Evolutionary conservation across 2,888 invertebrate genomes (phyloP).

Genomic region (Hirtodrosophila histrioides): DNA sequence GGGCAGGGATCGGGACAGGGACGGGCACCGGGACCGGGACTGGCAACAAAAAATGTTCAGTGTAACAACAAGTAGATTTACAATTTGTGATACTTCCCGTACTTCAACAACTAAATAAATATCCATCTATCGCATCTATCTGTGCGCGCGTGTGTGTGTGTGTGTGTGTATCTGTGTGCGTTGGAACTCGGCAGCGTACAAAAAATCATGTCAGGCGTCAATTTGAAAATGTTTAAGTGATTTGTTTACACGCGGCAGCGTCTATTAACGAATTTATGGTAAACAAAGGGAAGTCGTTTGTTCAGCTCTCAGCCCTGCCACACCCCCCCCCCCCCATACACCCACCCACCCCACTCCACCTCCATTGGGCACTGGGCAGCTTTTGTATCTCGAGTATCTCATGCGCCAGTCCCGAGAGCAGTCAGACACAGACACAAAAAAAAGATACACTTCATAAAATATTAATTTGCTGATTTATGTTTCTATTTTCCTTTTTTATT

Average conservation of each 20-base stretch:
- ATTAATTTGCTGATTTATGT: constrained; percentile 80
- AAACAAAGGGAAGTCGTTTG: constrained; percentile 80
- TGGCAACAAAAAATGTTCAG: constrained; percentile 32
- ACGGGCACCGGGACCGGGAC: constrained; percentile 13
- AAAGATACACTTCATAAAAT: constrained; percentile 79
- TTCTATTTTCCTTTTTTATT: constrained; percentile 77
- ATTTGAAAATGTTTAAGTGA: constrained; percentile 82
- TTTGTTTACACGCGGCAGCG: constrained; percentile 82
- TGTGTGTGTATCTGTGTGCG: constrained; percentile 22
- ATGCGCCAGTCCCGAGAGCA: constrained; percentile 25
- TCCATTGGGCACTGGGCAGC: constrained; percentile 44
- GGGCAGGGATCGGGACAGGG: no score
- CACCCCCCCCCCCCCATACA: no score
- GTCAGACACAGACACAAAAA: constrained; percentile 42
- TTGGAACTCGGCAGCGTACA: constrained; percentile 43
- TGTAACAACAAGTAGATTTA: constrained; percentile 68
- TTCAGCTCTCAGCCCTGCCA: constrained; percentile 45
- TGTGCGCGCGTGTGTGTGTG: no score
- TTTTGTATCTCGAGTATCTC: constrained; percentile 36
- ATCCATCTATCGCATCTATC: constrained; percentile 63
- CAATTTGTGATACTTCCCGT: constrained; percentile 77
- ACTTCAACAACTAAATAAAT: constrained; percentile 79
- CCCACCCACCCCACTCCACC: background rate
- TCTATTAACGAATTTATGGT: constrained; percentile 81
- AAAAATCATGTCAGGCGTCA: constrained; percentile 80